A percentile compares a stretch with the other conserved stretches of the same genome.
Evolutionary conservation across 2,113 vertebrate genomes (phyloP).

Genomic region (Anas platyrhynchos): DNA sequence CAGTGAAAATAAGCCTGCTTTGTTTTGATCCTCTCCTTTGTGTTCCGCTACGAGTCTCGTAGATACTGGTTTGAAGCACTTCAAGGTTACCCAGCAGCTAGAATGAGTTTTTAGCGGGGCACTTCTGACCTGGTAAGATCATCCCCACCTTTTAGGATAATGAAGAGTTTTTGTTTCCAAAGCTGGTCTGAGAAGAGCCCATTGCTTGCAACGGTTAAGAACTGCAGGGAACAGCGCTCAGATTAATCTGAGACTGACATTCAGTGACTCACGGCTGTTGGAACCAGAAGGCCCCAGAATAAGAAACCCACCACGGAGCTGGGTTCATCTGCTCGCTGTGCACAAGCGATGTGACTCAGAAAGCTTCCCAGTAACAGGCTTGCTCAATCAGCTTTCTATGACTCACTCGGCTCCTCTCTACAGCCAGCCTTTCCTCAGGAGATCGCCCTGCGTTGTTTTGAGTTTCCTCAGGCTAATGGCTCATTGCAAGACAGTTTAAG

Average conservation of each 20-base stretch:
- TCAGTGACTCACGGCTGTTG: constrained; percentile 44
- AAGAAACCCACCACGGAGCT: constrained; percentile 22
- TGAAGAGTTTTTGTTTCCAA: not conserved
- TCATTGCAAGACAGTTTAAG: not conserved
- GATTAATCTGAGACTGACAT: not conserved
- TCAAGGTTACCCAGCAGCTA: not conserved
- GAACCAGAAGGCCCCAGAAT: constrained; percentile 9
- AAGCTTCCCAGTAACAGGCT: not conserved
- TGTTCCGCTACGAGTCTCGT: not conserved
- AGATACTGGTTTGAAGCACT: not conserved
- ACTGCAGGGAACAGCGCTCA: not conserved
- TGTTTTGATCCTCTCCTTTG: constrained; percentile 32
- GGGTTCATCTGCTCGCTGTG: not conserved
- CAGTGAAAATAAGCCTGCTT: constrained; percentile 39
- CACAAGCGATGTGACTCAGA: constrained; percentile 37
- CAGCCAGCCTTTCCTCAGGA: constrained; percentile 13
- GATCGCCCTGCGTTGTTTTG: not conserved
- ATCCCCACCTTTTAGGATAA: not conserved
- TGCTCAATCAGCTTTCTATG: constrained; percentile 45
- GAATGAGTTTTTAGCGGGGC: not conserved
- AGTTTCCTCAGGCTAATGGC: not conserved
- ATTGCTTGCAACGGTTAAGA: not conserved
- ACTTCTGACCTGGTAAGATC: not conserved
- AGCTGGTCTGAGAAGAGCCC: not conserved
- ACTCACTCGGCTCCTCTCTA: constrained; percentile 41